phyloP scores from a whole-genome alignment of 2,113 vertebrate genomes.

The Xenus cinereus region DNA sequence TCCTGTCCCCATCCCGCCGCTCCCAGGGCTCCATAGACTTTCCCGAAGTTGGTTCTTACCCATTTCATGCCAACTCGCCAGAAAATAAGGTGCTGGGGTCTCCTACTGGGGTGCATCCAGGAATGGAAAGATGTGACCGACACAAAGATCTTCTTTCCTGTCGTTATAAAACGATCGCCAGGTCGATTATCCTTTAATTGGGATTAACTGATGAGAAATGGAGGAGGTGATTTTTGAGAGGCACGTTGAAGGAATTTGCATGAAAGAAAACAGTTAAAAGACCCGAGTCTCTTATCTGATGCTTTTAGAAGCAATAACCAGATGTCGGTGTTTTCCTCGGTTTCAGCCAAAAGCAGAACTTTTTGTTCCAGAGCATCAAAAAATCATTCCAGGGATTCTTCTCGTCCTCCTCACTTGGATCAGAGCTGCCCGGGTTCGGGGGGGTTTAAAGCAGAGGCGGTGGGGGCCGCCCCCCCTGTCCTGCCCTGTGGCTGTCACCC shows the following conservation, averaged over 20 bases:
- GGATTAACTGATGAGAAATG: too few species aligned
- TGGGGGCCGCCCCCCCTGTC: too few species aligned
- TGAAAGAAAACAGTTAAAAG: rapidly evolving
- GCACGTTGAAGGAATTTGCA: rapidly evolving
- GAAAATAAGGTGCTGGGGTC: rapidly evolving
- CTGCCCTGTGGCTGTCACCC: too few species aligned
- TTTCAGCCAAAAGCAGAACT: background rate
- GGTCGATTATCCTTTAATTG: background rate
- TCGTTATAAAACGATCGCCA: rapidly evolving
- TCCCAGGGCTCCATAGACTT: rapidly evolving
- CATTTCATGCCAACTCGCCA: rapidly evolving
- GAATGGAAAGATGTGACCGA: rapidly evolving
- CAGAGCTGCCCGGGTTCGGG: background rate
- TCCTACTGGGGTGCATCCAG: background rate
- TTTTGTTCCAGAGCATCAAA: background rate
- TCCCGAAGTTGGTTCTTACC: rapidly evolving
- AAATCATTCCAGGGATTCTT: background rate
- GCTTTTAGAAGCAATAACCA: background rate
- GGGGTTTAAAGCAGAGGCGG: rapidly evolving
- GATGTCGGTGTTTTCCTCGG: background rate
- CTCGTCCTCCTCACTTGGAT: rapidly evolving
- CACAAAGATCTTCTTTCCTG: rapidly evolving
- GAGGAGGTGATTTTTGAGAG: background rate
- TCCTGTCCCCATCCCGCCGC: background rate
- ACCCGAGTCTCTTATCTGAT: rapidly evolving